These are phyloP conservation scores for Tenthredo notha DNA, from an alignment of 2,888 invertebrate genomes.

Conservation along the genomic window DNA sequence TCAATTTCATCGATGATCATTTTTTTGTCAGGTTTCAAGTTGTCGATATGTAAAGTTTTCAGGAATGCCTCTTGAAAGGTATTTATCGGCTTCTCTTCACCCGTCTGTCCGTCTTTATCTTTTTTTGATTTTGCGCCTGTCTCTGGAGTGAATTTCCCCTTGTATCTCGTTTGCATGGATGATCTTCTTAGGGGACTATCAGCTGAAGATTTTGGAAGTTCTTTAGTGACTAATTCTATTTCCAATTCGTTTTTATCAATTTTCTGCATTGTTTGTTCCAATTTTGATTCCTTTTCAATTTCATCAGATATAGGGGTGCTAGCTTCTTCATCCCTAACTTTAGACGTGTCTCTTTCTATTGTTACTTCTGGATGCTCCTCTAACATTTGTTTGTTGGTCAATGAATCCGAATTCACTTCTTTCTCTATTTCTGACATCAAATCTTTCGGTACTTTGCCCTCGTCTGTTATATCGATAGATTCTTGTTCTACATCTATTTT, in stretches of 20 bases:
- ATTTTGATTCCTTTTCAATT: conserved; percentile 33
- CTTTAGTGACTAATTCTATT: conserved; percentile 50
- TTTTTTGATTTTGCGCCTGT: conserved; percentile 65
- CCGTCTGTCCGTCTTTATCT: conserved; percentile 58
- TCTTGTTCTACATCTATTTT: conserved; percentile 51
- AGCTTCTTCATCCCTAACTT: conserved; percentile 42
- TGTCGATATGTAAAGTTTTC: conserved; percentile 70
- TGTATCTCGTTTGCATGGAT: conserved; percentile 62
- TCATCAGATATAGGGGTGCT: conserved; percentile 19
- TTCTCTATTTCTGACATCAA: conserved; percentile 26
- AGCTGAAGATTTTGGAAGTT: not conserved
- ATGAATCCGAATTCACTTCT: conserved; percentile 18
- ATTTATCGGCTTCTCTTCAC: conserved; percentile 67
- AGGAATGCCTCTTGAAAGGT: conserved; percentile 72
- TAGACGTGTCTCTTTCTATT: not conserved
- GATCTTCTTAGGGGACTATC: conserved; percentile 35
- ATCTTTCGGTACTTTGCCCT: conserved; percentile 34
- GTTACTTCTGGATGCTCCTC: conserved; percentile 39
- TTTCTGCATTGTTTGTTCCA: conserved; percentile 29
- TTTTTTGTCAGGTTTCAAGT: conserved; percentile 61
- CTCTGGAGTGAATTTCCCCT: conserved; percentile 66
- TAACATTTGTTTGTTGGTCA: conserved; percentile 36
- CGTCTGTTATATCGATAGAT: not conserved
- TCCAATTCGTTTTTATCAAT: conserved; percentile 47
- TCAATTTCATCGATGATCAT: conserved; percentile 58